phyloP scores from a whole-genome alignment of 2,888 invertebrate species.

The Lithophane socia region DNA sequence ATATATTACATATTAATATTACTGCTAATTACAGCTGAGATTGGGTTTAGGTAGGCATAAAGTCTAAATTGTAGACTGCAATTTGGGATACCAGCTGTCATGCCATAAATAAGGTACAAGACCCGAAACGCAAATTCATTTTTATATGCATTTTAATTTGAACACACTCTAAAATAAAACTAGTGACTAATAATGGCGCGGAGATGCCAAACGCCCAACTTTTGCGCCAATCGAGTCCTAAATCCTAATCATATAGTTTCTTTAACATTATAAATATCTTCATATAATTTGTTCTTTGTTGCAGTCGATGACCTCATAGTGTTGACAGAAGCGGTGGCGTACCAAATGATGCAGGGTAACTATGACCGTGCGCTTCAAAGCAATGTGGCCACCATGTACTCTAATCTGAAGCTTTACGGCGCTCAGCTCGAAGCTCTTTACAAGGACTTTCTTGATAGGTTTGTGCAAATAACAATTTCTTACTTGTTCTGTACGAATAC shows the following conservation, averaged over 20 bases:
- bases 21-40: background rate
- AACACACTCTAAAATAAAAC: too few relatives aligned
- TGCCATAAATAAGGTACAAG: background rate
- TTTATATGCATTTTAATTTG: background rate
- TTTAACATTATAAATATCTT: background rate
- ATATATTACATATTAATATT: too few relatives aligned
- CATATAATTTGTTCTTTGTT: conserved; percentile 70
- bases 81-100: background rate
- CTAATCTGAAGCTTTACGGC: conserved; percentile 95
- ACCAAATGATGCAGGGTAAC: conserved; percentile 94
- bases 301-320: conserved; percentile 95
- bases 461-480: conserved; percentile 45
- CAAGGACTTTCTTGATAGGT: conserved; percentile 95
- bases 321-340: conserved; percentile 95
- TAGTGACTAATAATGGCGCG: background rate
- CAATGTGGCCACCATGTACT: conserved; percentile 94
- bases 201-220: background rate
- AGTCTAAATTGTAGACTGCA: background rate
- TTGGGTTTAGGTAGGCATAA: background rate
- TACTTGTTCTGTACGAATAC: background rate
- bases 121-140: background rate
- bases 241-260: background rate
- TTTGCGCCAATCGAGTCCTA: background rate
- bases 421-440: conserved; percentile 95
- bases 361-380: conserved; percentile 93